Percentiles rank a stretch among this genome's conserved stretches.
These are phyloP conservation scores for Gallinago paraguaiae DNA, from an alignment of 2,113 vertebrate species.

Conservation along the genomic window DNA sequence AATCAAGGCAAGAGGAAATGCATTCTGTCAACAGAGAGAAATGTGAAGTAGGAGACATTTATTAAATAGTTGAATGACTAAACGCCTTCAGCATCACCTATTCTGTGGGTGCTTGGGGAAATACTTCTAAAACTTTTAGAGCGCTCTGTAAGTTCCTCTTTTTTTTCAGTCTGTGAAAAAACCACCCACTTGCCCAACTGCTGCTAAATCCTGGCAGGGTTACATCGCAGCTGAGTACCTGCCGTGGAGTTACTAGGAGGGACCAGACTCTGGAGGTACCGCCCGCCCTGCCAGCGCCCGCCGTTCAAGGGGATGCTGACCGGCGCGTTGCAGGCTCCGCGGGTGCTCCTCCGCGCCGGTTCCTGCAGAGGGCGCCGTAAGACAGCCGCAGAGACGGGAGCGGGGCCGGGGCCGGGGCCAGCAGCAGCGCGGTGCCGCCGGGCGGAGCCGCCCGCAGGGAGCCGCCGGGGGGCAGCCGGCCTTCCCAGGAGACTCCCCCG, in stretches of 20 bases:
- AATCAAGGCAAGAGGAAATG: background rate
- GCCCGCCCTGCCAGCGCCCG: no score
- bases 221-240: background rate
- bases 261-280: rapidly evolving
- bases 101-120: background rate
- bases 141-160: background rate
- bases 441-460: background rate
- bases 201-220: background rate
- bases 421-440: background rate
- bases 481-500: background rate
- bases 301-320: no score
- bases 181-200: background rate
- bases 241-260: rapidly evolving
- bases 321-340: rapidly evolving
- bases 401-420: background rate
- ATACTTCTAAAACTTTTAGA: background rate
- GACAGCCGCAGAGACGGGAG: slow-evolving; percentile 33
- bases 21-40: background rate
- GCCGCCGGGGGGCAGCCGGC: background rate
- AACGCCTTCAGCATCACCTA: background rate
- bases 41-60: background rate
- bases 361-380: slow-evolving; percentile 71
- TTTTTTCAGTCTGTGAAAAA: background rate
- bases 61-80: background rate
- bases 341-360: background rate